Conservation (phyloP, 1,140 invertebrate genomes). For the Aphidius ervi region DNA sequence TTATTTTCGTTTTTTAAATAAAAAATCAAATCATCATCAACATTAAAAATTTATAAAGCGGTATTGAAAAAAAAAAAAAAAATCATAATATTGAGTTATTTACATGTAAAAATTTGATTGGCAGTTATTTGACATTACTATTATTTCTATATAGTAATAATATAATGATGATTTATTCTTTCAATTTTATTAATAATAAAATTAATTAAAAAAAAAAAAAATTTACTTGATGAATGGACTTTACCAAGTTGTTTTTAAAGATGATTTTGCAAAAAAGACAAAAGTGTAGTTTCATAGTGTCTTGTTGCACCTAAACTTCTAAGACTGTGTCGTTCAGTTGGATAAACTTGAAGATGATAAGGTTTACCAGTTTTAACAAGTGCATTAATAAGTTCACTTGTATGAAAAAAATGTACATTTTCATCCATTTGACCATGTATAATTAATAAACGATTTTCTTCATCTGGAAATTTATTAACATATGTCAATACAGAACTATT, state of each 20-base stretch:
- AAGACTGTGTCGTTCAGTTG: conserved; percentile 90
- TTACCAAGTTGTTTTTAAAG: conserved; percentile 31
- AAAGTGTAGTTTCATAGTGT: conserved; percentile 90
- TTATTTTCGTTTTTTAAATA: no score
- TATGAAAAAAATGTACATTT: conserved; percentile 99
- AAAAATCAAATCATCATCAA: no score
- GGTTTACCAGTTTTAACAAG: conserved; percentile 88
- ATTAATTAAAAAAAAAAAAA: conserved; percentile 1
- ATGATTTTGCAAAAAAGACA: conserved; percentile 89
- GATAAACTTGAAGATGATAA: conserved; percentile 89
- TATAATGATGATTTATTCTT: no score
- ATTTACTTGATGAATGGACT: neutral
- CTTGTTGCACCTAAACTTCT: conserved; percentile 89
- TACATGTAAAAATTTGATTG: conserved; percentile 7
- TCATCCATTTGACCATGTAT: conserved; percentile 98
- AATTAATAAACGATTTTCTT: conserved; percentile 91
- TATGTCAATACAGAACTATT: conserved; percentile 74
- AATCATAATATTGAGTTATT: neutral
- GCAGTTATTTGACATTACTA: conserved; percentile 4
- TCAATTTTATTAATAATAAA: neutral
- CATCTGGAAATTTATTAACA: conserved; percentile 84
- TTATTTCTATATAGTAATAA: neutral
- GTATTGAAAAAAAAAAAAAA: no score
- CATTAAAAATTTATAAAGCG: no score
- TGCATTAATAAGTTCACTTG: conserved; percentile 83